Base-by-base conservation (phyloP, 2,888 invertebrate species). In the Cheilosia grossa region DNA sequence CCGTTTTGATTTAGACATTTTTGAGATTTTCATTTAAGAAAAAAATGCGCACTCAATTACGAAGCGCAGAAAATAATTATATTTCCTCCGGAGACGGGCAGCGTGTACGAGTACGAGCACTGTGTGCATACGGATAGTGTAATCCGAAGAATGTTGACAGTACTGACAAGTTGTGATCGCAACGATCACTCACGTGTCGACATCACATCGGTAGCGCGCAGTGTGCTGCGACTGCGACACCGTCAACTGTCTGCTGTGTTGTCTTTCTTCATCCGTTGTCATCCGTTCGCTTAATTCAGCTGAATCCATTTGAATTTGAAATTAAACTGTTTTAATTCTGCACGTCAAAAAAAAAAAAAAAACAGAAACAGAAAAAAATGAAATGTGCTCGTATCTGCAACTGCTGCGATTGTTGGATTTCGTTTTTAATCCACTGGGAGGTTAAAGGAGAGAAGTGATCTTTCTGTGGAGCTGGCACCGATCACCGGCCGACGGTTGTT, bases 271-370 rank as follows among this genome's bases (percentile, higher is more conserved):
- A 44, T 66, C 24, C 19, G 66, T 54, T 63, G 59, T 67, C 73
- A 82, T 85, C 75, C 75, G 63, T 40, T 66, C 72, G 58, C 42
- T 73, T 64, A 67, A 81, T 80, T 81, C 80, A 80, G 51, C 75
- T 81, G 85, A 85, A 85, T 85, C 75, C 63, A 85, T 85, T 85
- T 85, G 85, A 85, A 85, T 85, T 85, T 77, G 85, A 85, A 85
- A 85, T 85, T 85, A 85, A 85, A 85, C 85, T 85, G 81, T 81
- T 81, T 83, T 75, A 85, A 85, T 85, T 85, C 85, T 81, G 85
- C 70, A 75, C 75, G 85, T 70, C 66, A 66, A 83, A 63, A 49
- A 83, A 27, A 75, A 40, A 40, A 63, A 33, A 19, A 58, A 13
- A 17, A n/a, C n/a, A n/a, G n/a, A n/a, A 54, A 64, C 27, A 75